Conservation (phyloP, 2,797 vertebrate genomes). For the Prionace glauca region DNA sequence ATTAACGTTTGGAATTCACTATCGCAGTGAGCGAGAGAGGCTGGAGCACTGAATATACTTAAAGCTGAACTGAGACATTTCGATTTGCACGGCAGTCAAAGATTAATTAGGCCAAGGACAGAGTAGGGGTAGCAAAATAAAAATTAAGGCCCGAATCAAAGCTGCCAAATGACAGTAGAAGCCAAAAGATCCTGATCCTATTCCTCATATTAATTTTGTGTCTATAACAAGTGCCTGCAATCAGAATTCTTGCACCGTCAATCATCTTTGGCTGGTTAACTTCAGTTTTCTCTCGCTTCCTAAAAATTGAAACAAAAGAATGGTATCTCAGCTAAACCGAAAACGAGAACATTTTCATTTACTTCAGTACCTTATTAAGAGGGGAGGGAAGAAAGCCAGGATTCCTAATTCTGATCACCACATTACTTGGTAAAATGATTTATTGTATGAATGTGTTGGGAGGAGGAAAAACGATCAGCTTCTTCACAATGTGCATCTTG, state of each 20-base stretch:
- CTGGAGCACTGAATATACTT: background rate
- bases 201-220: slow-evolving; percentile 73
- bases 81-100: background rate
- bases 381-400: background rate
- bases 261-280: slow-evolving; percentile 95
- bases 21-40: background rate
- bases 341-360: background rate
- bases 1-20: too few relatives aligned
- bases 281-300: slow-evolving; percentile 66
- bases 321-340: background rate
- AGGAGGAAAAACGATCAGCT: too few relatives aligned
- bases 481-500: background rate
- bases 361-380: background rate
- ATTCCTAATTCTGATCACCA: background rate
- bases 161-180: background rate
- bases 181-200: background rate
- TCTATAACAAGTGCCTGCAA: slow-evolving; percentile 95
- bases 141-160: background rate
- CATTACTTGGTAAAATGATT: too few relatives aligned
- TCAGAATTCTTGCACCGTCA: slow-evolving; percentile 91
- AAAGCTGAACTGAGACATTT: background rate
- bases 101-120: too few relatives aligned
- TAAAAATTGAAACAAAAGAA: background rate
- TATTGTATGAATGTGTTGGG: too few relatives aligned
- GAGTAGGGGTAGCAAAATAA: background rate